These are phyloP conservation scores for Thymallus thymallus DNA, from an alignment of 2,113 vertebrate genomes.

Conservation along the genomic window DNA sequence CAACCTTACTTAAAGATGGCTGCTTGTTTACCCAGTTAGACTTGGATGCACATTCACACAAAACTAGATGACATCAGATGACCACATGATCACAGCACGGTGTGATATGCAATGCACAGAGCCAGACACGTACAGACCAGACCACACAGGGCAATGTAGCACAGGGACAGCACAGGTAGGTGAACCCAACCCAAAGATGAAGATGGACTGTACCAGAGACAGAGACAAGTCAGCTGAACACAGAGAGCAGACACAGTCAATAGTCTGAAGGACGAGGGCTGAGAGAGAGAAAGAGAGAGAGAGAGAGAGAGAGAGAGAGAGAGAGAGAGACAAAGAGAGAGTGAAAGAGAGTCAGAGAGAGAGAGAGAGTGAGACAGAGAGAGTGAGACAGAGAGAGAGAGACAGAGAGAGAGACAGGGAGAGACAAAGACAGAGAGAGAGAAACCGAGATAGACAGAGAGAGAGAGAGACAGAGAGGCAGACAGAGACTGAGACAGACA, in stretches of 20 bases:
- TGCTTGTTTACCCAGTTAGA: not conserved
- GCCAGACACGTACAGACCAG: constrained; percentile 16
- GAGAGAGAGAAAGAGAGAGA: not conserved
- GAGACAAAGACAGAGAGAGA: no score
- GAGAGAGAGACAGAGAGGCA: no score
- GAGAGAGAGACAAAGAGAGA: not conserved
- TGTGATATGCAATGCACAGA: constrained; percentile 22
- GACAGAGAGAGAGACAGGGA: not conserved
- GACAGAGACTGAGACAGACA: not conserved
- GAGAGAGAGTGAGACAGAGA: not conserved
- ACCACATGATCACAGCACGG: constrained; percentile 20
- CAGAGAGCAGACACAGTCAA: constrained; percentile 39
- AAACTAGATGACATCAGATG: not conserved
- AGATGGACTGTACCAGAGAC: constrained; percentile 36
- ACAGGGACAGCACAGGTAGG: constrained; percentile 30
- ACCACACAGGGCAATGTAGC: constrained; percentile 29
- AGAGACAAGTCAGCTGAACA: constrained; percentile 48
- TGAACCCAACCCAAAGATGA: constrained; percentile 31
- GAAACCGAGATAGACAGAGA: no score
- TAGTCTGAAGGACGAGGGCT: constrained; percentile 17
- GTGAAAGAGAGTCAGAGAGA: not conserved
- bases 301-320: not conserved
- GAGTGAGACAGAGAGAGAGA: not conserved
- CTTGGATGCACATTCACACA: constrained; percentile 17
- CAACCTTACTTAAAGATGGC: not conserved